Base-by-base conservation (phyloP, 1,140 invertebrate genomes). In the Drosophila watanabei region DNA sequence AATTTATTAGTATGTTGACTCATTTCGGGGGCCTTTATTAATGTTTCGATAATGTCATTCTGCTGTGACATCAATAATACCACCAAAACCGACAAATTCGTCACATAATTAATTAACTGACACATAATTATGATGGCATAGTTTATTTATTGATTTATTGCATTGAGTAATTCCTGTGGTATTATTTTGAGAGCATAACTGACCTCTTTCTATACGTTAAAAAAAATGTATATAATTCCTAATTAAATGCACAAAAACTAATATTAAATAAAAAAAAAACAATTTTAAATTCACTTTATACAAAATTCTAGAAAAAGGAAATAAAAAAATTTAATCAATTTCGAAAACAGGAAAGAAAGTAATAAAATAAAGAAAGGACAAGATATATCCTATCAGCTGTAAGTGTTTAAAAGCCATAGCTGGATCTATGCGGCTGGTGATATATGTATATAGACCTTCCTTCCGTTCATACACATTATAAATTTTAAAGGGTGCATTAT, bases 1-100 rank as follows among this genome's bases (percentile, higher is more conserved):
- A 72, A 71, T 71, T 71, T 49, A 59, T 70, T 51, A 33, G 20
- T 9, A 48, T 16, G 20, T 72, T 73, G 69, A 72, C 51, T 72
- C 69, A 72, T 28, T 72, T 39, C 16, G 52, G 30, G 45, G 52
- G 45, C 18, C n/a, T 30, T 48, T 41, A 70, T 58, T 72, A 49
- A 70, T 41, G 48, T 41, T 49, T 70, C 69, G 43, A 72, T 58
- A 70, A 58, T 70, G 41, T 18, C 64, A 35, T 24, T 28, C 8
- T 11, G 13, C 11, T 39, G 18, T 37, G 46, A 51, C 35, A 69
- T 41, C 69, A 45, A 39, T 57, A 45, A 35, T 58, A 41, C 70
- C 33, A 68, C 7, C 13, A 11, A 16, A 62, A 33, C 7, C 11
- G 4, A n/a, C n/a, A 51, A 63, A 64, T 28, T 33, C 6, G 20